Evolutionary conservation across 2,113 vertebrate genomes (phyloP), one percentile per base, ranked within the genome.

Genomic region (Orthonyx spaldingii): DNA sequence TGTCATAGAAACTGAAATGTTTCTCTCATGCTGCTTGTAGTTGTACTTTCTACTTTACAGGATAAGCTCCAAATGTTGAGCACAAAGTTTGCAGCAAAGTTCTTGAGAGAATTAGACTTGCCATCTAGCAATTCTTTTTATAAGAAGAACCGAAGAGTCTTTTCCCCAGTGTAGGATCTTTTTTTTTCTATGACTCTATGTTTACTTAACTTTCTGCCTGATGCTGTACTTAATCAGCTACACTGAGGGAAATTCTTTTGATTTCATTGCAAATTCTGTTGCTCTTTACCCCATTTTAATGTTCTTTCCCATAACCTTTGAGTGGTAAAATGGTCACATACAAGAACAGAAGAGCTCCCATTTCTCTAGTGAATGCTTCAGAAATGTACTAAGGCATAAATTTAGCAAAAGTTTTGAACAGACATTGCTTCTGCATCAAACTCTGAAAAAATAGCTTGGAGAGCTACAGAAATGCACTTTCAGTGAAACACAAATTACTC

Each of bases 301-400:
- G 90, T 93, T 97, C 89, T 96, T 97, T 97, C 97, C 97, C 97
- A 97, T 97, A 97, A 97, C 94, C 95, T 97, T 95, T 96, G 74
- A 92, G 90, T 95, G 69, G 91, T 72, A 87, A 95, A 96, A 93
- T 95, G 91, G 90, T 96, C 82, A 92, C 80, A 95, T 66, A 66
- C 64, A 90, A 90, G 91, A 86, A 91, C 75, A 85, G 82, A 91
- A 94, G 91, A 95, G 57, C 65, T 96, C 57, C 57, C 60, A 91
- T 91, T 96, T 94, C 91, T 91, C 86, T 91, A 92, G 84, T 96
- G 94, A 95, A 96, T 64, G 68, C 56, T 91, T 77, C 63, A 83
- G 87, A 96, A 88, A 94, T 91, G 78, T 83, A 80, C 69, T 91
- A 74, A 93, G 50, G 32, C 79, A 93, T 93, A 97, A 93, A 96